These are phyloP conservation scores for Euura saliciscinereae DNA, from an alignment of 1,140 invertebrate species.

Conservation along the genomic window DNA sequence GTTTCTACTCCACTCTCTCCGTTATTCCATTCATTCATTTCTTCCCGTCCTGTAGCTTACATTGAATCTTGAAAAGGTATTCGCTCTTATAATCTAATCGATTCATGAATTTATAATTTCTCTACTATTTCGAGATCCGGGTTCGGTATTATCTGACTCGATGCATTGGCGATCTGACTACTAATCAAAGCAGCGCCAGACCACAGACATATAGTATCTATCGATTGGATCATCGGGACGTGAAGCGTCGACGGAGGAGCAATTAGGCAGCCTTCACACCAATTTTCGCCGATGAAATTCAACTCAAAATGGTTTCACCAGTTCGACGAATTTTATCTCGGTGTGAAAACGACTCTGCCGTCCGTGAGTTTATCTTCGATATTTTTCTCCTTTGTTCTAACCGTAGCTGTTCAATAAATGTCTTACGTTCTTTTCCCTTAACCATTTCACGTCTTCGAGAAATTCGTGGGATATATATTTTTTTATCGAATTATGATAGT, in stretches of 20 bases:
- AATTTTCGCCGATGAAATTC: neutral
- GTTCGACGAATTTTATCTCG: neutral
- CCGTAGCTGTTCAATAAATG: slow-evolving; percentile 5
- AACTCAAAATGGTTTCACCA: neutral
- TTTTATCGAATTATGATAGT: neutral
- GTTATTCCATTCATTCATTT: no score
- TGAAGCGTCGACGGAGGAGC: neutral
- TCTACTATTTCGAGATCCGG: neutral
- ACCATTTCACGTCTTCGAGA: neutral
- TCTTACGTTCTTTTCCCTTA: neutral
- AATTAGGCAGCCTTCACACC: neutral
- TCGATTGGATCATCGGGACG: slow-evolving; percentile 13
- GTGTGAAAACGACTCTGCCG: neutral
- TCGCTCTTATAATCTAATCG: no score
- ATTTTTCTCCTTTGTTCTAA: slow-evolving; percentile 10
- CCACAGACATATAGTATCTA: neutral
- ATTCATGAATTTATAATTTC: no score
- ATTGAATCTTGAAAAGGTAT: no score
- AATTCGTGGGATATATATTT: neutral
- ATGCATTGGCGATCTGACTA: neutral
- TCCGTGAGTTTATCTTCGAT: neutral
- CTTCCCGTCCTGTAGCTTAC: no score
- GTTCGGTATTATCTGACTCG: neutral
- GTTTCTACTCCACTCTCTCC: no score
- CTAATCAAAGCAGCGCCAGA: neutral